Conservation (phyloP, 2,888 invertebrate species). For the Zygogramma bicolorata region DNA sequence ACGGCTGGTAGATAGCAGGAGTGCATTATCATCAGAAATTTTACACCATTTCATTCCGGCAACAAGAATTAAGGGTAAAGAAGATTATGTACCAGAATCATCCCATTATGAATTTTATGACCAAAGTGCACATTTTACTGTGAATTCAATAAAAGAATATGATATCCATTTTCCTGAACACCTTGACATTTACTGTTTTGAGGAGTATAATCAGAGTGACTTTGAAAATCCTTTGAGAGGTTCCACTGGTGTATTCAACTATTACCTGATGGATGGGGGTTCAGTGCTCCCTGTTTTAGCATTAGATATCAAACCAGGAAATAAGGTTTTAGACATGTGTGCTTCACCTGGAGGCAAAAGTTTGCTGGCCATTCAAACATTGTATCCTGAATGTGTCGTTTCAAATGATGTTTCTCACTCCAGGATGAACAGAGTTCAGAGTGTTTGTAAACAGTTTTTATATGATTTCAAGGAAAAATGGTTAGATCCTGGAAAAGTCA, state of each 20-base stretch:
- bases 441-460: constrained; percentile 73
- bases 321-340: constrained; percentile 91
- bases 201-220: constrained; percentile 75
- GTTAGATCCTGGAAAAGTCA: constrained; percentile 62
- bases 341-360: constrained; percentile 97
- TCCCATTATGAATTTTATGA: constrained; percentile 80
- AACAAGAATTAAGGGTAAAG: constrained; percentile 82
- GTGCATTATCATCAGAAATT: constrained; percentile 69
- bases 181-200: constrained; percentile 82
- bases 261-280: constrained; percentile 90
- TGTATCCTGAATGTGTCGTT: constrained; percentile 78
- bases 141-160: constrained; percentile 74
- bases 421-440: constrained; percentile 71
- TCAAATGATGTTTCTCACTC: constrained; percentile 82
- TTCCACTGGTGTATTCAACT: constrained; percentile 76
- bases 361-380: constrained; percentile 85
- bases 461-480: constrained; percentile 76
- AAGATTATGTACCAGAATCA: constrained; percentile 84
- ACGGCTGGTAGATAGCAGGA: constrained; percentile 72
- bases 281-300: constrained; percentile 91
- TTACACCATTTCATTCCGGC: constrained; percentile 87
- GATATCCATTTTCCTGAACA: constrained; percentile 79
- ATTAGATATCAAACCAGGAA: constrained; percentile 81
- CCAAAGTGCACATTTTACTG: constrained; percentile 72
- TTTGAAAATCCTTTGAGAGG: constrained; percentile 80